These are phyloP conservation scores for Palythoa heliodiscus DNA, from an alignment of 92 coral and sea anemone species.

Conservation along the genomic window DNA sequence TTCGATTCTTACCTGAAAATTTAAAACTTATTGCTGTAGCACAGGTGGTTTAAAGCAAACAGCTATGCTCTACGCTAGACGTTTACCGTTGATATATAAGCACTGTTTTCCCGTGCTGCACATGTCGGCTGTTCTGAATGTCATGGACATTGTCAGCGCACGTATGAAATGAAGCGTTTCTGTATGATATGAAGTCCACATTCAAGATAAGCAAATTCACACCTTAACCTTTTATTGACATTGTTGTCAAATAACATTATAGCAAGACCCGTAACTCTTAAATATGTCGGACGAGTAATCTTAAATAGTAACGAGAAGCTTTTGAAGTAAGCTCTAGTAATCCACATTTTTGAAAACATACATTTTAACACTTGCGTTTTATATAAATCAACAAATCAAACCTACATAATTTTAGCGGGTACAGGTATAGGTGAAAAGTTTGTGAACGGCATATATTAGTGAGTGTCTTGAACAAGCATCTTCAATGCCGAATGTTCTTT, in stretches of 20 bases:
- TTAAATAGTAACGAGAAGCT: not conserved
- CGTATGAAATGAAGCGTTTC: not conserved
- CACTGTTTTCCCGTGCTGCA: not conserved
- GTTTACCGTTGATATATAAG: not conserved
- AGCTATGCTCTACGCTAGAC: not conserved
- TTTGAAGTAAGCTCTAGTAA: not conserved
- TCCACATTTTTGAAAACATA: not conserved
- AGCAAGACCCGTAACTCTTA: conserved; percentile 12
- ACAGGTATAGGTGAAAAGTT: not conserved
- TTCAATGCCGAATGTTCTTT: not conserved
- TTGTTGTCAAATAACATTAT: conserved; percentile 35
- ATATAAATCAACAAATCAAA: not conserved
- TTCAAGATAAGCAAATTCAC: conserved; percentile 44
- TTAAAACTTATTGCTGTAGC: not conserved
- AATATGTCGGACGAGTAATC: conserved; percentile 11
- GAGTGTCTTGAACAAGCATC: not conserved
- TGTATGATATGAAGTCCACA: conserved; percentile 7
- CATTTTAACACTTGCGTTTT: not conserved
- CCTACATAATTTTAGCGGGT: not conserved
- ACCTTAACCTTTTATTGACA: conserved; percentile 26
- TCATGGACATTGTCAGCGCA: not conserved
- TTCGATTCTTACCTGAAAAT: not conserved
- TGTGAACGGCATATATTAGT: not conserved
- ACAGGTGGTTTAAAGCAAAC: not conserved
- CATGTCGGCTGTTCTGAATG: not conserved